These are phyloP conservation scores for Notolepis coatsorum DNA, from an alignment of 2,797 vertebrate species.

Conservation along the genomic window DNA sequence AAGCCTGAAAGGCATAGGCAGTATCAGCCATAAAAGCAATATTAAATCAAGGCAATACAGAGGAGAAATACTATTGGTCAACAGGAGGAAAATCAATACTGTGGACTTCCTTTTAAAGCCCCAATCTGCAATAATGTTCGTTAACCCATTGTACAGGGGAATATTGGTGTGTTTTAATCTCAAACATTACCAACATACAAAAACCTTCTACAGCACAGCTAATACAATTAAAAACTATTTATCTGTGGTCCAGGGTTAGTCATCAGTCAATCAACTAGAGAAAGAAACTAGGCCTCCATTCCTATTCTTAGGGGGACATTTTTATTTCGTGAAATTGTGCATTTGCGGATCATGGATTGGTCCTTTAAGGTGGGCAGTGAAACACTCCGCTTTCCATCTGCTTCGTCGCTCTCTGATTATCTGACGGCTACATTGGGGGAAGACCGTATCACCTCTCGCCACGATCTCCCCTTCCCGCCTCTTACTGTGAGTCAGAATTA, in stretches of 20 bases:
- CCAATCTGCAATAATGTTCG: too few relatives aligned
- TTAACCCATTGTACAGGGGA: too few relatives aligned
- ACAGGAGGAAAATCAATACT: slow-evolving; percentile 54
- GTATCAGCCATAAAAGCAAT: slow-evolving; percentile 48
- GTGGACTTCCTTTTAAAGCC: slow-evolving; percentile 38
- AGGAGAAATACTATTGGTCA: slow-evolving; percentile 39
- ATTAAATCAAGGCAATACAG: slow-evolving; percentile 53
- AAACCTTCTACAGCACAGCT: too few relatives aligned
- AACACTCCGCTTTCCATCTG: slow-evolving; percentile 31
- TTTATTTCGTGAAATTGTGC: too few relatives aligned
- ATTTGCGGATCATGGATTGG: too few relatives aligned
- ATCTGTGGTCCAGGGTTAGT: too few relatives aligned
- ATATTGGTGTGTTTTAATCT: too few relatives aligned
- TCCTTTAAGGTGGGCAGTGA: slow-evolving; percentile 29
- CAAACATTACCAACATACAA: too few relatives aligned
- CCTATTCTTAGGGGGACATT: too few relatives aligned
- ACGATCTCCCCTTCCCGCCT: not conserved
- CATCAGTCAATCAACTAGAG: too few relatives aligned
- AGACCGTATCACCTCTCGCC: not conserved
- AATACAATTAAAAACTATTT: too few relatives aligned
- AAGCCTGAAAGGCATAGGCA: slow-evolving; percentile 32
- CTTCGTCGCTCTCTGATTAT: slow-evolving; percentile 8
- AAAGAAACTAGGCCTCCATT: too few relatives aligned
- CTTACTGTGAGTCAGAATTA: slow-evolving; percentile 1
- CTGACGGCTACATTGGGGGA: slow-evolving; percentile 11